These are phyloP conservation scores for Macropis europaea DNA, from an alignment of 2,888 invertebrate genomes.

Conservation along the genomic window DNA sequence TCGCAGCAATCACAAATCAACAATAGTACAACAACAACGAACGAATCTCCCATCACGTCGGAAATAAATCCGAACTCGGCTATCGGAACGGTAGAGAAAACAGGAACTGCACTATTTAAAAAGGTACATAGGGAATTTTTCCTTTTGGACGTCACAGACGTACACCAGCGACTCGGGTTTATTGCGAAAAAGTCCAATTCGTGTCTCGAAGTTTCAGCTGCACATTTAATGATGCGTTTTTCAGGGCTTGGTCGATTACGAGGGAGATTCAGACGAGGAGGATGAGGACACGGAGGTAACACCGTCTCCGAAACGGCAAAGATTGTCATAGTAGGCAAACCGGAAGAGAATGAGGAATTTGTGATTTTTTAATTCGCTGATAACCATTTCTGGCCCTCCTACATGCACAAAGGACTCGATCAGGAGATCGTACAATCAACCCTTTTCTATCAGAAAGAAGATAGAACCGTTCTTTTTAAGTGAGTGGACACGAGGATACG, in stretches of 20 bases:
- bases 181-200: too few species aligned
- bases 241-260: slow-evolving; percentile 97
- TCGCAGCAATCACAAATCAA: slow-evolving; percentile 75
- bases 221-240: slow-evolving; percentile 10
- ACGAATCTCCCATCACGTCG: slow-evolving; percentile 71
- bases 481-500: slow-evolving; percentile 46
- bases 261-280: slow-evolving; percentile 98
- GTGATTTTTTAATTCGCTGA: slow-evolving; percentile 59
- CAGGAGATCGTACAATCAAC: slow-evolving; percentile 17
- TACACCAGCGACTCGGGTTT: too few species aligned
- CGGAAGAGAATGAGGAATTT: slow-evolving; percentile 45
- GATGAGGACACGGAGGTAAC: slow-evolving; percentile 86
- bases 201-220: not conserved
- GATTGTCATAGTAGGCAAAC: slow-evolving; percentile 86
- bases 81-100: slow-evolving; percentile 78
- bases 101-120: slow-evolving; percentile 80
- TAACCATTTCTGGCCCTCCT: slow-evolving; percentile 57
- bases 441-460: slow-evolving; percentile 25
- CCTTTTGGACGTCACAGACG: not conserved
- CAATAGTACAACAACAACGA: slow-evolving; percentile 71
- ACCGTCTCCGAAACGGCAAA: slow-evolving; percentile 87
- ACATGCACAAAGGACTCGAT: slow-evolving; percentile 51
- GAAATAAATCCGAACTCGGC: slow-evolving; percentile 72
- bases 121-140: slow-evolving; percentile 70
- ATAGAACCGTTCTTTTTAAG: slow-evolving; percentile 38